Evolutionary conservation across 2,888 invertebrate genomes (phyloP), one percentile per base, ranked within the genome.

Genomic region (Drosophila birchii): DNA sequence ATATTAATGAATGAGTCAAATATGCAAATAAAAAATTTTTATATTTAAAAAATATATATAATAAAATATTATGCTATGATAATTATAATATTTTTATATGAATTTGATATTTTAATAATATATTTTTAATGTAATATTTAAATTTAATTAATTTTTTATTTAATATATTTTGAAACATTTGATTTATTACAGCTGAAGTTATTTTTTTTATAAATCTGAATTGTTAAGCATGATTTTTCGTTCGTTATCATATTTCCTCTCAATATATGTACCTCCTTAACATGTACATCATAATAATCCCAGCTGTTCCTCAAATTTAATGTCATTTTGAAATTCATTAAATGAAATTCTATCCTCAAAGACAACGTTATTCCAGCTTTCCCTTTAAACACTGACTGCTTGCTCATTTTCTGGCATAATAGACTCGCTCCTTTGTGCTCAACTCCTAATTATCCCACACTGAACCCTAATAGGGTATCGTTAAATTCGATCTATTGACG

Each of bases 401-500:
- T 32, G 51, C 34, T 36, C 34, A 53, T 53, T 53, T 36, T 23
- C 51, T 6, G 32, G 18, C 8, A 16, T 44, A 16, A 23, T 23
- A 16, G 32, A 14, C 9, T 23, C 8, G 18, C 12, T 23, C 23
- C 6, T 56, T 32, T 29, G 62, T 63, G 38, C 18, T 47, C 64
- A 44, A 34, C n/a, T 34, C 57, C 57, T 57, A 68, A 69, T 68
- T 68, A 57, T 36, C 20, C 20, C 36, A 57, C 47, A 36, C 20
- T 57, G n/a, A 23, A 12, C 20, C 14, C 68, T 36, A 47, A 70
- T 70, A 68, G 68, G 68, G 68, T 68, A 68, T 68, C 39, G 16
- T 57, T 57, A 36, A 41, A 36, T 70, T 68, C 68, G 70, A 69
- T 68, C 45, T 47, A 68, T 70, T 39, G 67, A 16, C 32, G 29